Percentiles rank a stretch among this genome's conserved stretches.
These are phyloP conservation scores for Acronicta alni DNA, from an alignment of 2,888 invertebrate species.

Conservation along the genomic window DNA sequence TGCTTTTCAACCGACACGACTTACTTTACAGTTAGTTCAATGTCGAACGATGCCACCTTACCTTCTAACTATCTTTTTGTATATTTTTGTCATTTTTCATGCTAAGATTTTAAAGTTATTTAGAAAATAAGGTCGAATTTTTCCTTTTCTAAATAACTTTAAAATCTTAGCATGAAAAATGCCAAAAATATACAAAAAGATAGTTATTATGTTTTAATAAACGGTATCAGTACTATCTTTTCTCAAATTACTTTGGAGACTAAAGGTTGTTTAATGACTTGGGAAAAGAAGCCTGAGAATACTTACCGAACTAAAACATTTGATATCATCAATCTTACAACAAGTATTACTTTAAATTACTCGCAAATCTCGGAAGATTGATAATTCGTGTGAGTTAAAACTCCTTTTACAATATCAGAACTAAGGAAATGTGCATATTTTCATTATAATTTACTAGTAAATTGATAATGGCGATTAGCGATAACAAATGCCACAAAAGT, in stretches of 20 bases:
- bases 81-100: no score
- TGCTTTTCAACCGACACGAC: no score
- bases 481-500: conserved; percentile 54
- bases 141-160: no score
- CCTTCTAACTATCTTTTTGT: no score
- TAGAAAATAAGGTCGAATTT: no score
- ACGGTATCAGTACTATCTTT: no score
- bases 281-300: neutral
- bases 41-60: no score
- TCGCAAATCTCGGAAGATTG: conserved; percentile 13
- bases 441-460: conserved; percentile 47
- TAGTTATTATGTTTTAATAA: no score
- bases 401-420: conserved; percentile 33
- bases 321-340: neutral
- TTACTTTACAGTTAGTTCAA: no score
- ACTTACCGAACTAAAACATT: neutral
- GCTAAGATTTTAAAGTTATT: no score
- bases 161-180: no score
- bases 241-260: neutral
- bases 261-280: neutral
- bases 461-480: conserved; percentile 52
- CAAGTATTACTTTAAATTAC: conserved; percentile 4
- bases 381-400: conserved; percentile 9
- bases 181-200: no score
- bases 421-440: conserved; percentile 42